Percentiles rank a stretch among this genome's conserved stretches.
These are phyloP conservation scores for Clostera curtula DNA, from an alignment of 2,888 invertebrate species.

Conservation along the genomic window DNA sequence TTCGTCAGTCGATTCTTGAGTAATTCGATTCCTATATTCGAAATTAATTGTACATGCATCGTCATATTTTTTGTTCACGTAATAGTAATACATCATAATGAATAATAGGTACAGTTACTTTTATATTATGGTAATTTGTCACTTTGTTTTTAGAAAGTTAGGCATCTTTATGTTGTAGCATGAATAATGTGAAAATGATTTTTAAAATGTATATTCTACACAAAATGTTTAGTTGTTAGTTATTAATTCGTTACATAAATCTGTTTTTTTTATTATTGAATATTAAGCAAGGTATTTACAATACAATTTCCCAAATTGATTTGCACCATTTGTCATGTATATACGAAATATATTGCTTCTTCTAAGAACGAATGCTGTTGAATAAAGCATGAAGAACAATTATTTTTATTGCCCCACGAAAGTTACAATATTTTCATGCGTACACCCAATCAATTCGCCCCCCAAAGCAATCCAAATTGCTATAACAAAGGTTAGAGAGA, in stretches of 20 bases:
- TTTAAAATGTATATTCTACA: too few species aligned
- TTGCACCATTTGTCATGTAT: too few species aligned
- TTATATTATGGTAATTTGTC: constrained; percentile 13
- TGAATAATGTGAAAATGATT: too few species aligned
- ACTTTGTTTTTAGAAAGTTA: constrained; percentile 4
- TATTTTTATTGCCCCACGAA: constrained; percentile 3
- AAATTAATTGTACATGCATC: constrained; percentile 16
- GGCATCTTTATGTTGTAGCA: background rate
- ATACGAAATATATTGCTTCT: too few species aligned
- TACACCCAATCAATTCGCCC: constrained; percentile 35
- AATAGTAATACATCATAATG: constrained; percentile 14
- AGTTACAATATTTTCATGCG: constrained; percentile 22
- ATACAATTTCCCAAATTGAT: too few species aligned
- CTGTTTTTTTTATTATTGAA: too few species aligned
- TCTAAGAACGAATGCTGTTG: too few species aligned
- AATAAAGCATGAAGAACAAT: constrained; percentile 1
- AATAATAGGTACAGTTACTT: constrained; percentile 10
- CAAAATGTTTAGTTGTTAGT: too few species aligned
- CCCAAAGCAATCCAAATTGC: constrained; percentile 31
- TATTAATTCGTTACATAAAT: too few species aligned
- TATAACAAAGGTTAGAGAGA: constrained; percentile 34
- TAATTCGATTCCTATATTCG: constrained; percentile 14
- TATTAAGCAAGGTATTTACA: too few species aligned
- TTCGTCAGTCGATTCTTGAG: constrained; percentile 17
- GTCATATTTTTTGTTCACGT: constrained; percentile 8